Evolutionary conservation across 2,888 invertebrate genomes (phyloP).

Genomic region (Acanthosoma haemorrhoidale): DNA sequence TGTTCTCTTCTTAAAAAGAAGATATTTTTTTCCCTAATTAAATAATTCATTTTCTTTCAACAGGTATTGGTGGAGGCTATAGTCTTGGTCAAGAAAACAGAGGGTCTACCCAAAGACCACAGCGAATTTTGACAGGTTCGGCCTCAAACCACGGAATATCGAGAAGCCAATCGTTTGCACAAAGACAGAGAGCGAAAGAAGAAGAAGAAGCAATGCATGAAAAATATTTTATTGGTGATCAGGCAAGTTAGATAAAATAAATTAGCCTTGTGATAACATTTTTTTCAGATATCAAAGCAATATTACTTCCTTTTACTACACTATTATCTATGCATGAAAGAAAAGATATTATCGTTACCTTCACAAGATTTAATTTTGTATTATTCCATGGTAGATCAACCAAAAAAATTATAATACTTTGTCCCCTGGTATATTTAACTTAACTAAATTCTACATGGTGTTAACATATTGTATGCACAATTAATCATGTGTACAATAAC

Average conservation of each 20-base stretch:
- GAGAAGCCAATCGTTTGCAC: constrained; percentile 42
- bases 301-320: too few relatives aligned
- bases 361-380: too few relatives aligned
- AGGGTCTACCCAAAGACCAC: constrained; percentile 39
- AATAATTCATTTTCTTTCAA: too few relatives aligned
- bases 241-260: neutral
- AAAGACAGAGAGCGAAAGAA: constrained; percentile 40
- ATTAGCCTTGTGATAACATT: neutral
- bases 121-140: constrained; percentile 39
- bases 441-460: too few relatives aligned
- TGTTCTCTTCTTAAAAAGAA: too few relatives aligned
- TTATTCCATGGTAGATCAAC: too few relatives aligned
- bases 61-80: constrained; percentile 43
- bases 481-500: too few relatives aligned
- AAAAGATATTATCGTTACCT: neutral
- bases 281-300: too few relatives aligned
- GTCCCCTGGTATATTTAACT: too few relatives aligned
- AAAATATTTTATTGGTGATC: constrained; percentile 57
- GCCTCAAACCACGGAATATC: constrained; percentile 41
- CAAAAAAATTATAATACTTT: too few relatives aligned
- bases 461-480: too few relatives aligned
- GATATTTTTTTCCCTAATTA: too few relatives aligned
- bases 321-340: neutral
- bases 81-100: constrained; percentile 43
- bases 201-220: constrained; percentile 79